phyloP scores from a whole-genome alignment of 2,113 vertebrate genomes.

The Etheostoma spectabile region DNA sequence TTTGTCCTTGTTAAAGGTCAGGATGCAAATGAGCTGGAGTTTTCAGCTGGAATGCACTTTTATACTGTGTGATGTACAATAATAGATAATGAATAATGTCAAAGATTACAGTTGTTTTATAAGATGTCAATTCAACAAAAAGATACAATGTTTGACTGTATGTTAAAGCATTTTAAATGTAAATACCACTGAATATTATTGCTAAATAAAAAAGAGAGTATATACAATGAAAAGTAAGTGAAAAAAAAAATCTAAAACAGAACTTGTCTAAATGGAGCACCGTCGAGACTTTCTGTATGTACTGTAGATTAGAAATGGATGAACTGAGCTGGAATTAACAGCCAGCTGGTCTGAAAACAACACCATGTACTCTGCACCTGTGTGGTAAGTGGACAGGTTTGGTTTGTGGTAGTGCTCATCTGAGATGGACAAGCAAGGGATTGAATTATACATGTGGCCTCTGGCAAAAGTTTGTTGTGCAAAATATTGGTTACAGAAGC shows the following conservation, averaged over 20 bases:
- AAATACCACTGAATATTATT: conserved; percentile 84
- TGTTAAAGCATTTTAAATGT: conserved; percentile 81
- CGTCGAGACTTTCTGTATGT: conserved; percentile 70
- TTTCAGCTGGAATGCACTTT: conserved; percentile 83
- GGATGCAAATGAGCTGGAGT: conserved; percentile 68
- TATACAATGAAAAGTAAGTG: conserved; percentile 59
- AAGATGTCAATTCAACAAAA: conserved; percentile 72
- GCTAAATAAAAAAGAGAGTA: conserved; percentile 70
- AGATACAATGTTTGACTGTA: conserved; percentile 75
- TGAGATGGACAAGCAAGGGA: conserved; percentile 59
- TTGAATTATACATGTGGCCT: conserved; percentile 67
- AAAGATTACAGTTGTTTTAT: conserved; percentile 76
- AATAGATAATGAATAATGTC: conserved; percentile 73
- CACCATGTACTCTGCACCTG: conserved; percentile 57
- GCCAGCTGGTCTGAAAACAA: conserved; percentile 53
- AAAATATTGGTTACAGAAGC: conserved; percentile 57
- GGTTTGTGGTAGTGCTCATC: conserved; percentile 51
- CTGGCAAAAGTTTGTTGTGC: conserved; percentile 64
- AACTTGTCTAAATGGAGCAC: conserved; percentile 61
- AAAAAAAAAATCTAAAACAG: conserved; percentile 31
- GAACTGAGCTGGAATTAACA: conserved; percentile 47
- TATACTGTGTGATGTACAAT: conserved; percentile 80
- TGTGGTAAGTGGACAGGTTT: conserved; percentile 40
- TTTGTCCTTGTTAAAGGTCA: conserved; percentile 61
- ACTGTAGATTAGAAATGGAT: conserved; percentile 71